phyloP scores from a whole-genome alignment of 2,797 vertebrate genomes.

The Sandelia bainsii region DNA sequence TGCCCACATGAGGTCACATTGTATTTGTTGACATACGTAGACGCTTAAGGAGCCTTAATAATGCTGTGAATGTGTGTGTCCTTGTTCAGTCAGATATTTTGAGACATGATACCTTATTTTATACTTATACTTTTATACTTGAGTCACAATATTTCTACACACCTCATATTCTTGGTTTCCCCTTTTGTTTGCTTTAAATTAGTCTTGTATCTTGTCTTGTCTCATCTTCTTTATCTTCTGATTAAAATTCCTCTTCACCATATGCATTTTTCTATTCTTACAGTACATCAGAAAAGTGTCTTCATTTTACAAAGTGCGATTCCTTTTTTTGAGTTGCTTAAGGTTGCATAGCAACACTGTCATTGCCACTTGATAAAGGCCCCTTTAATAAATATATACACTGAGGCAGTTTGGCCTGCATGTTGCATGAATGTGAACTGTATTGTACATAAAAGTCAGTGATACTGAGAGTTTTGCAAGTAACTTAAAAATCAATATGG shows the following conservation, averaged over 20 bases:
- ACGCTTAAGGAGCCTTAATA: neutral
- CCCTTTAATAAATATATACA: constrained; percentile 15
- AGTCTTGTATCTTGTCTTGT: neutral
- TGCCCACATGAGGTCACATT: neutral
- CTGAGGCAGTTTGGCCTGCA: constrained; percentile 19
- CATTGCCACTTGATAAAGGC: constrained; percentile 16
- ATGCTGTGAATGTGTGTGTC: neutral
- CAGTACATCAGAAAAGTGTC: constrained; percentile 3
- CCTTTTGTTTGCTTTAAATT: neutral
- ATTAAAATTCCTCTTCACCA: constrained; percentile 1
- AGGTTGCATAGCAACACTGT: constrained; percentile 62
- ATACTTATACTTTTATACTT: too few species aligned
- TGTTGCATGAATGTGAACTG: neutral
- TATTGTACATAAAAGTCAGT: neutral
- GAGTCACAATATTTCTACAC: too few species aligned
- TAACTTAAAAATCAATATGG: too few species aligned
- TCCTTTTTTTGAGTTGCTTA: constrained; percentile 21
- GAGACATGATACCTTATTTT: constrained; percentile 1
- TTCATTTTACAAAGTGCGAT: constrained; percentile 2
- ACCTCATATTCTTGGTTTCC: neutral
- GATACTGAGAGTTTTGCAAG: neutral
- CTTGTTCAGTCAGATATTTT: neutral
- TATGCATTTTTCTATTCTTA: neutral
- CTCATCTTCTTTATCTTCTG: neutral
- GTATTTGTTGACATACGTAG: neutral